phyloP scores from a whole-genome alignment of 2,888 invertebrate genomes.

The Tromatobia lineatoria region DNA sequence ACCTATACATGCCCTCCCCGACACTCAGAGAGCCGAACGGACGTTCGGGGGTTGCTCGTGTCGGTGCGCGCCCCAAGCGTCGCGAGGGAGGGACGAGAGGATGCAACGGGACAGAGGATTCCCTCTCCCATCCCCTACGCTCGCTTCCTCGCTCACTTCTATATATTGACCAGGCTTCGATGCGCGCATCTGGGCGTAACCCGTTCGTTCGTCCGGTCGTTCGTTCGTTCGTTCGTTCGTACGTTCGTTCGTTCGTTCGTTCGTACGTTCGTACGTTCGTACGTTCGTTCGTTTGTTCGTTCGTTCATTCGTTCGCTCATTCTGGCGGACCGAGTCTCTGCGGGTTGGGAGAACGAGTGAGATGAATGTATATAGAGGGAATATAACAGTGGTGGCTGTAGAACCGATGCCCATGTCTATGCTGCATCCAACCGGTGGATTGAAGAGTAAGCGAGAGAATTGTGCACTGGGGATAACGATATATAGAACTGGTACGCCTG shows the following conservation, averaged over 20 bases:
- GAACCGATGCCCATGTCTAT: constrained; percentile 60
- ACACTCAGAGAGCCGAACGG: constrained; percentile 66
- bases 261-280: constrained; percentile 67
- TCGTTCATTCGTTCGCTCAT: too few relatives aligned
- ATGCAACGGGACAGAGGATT: constrained; percentile 63
- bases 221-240: constrained; percentile 73
- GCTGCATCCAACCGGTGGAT: constrained; percentile 61
- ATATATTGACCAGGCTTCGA: constrained; percentile 85
- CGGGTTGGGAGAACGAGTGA: constrained; percentile 70
- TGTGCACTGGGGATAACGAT: constrained; percentile 55
- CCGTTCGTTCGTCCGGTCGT: constrained; percentile 81
- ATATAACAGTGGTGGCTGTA: constrained; percentile 56
- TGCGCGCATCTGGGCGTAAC: constrained; percentile 86
- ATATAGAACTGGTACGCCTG: constrained; percentile 45
- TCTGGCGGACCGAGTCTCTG: constrained; percentile 67
- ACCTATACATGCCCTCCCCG: constrained; percentile 3
- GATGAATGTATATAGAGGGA: constrained; percentile 65
- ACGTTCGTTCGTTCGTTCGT: constrained; percentile 80
- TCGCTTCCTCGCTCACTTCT: constrained; percentile 53
- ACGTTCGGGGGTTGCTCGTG: constrained; percentile 51
- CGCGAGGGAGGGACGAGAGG: constrained; percentile 67
- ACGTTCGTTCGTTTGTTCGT: constrained; percentile 74
- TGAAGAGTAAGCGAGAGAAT: constrained; percentile 63
- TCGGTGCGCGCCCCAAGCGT: constrained; percentile 43
- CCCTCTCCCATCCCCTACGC: constrained; percentile 23